Conservation (phyloP, 2,888 invertebrate species). For the Acanthacorydalis orientalis region DNA sequence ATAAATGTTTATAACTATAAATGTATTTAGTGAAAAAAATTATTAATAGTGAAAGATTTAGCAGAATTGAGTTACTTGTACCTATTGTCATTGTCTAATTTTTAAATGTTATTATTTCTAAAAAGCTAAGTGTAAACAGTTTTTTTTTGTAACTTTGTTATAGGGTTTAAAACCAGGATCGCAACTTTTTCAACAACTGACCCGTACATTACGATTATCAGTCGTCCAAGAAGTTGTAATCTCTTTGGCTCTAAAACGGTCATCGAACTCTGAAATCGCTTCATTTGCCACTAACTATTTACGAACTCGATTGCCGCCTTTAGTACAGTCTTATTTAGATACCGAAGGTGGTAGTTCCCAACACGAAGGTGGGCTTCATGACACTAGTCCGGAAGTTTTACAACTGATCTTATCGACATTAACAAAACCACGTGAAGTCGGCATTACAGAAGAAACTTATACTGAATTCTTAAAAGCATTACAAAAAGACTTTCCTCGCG, state of each 20-base stretch:
- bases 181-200: slow-evolving; percentile 68
- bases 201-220: slow-evolving; percentile 70
- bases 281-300: slow-evolving; percentile 61
- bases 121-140: too few species aligned
- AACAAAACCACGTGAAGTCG: slow-evolving; percentile 39
- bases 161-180: slow-evolving; percentile 65
- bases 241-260: slow-evolving; percentile 69
- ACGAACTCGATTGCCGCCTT: slow-evolving; percentile 63
- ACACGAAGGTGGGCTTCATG: slow-evolving; percentile 72
- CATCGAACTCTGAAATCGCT: slow-evolving; percentile 58
- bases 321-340: slow-evolving; percentile 75
- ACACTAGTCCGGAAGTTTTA: slow-evolving; percentile 76
- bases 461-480: slow-evolving; percentile 68
- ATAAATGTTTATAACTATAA: too few species aligned
- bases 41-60: too few species aligned
- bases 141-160: slow-evolving; percentile 12
- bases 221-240: slow-evolving; percentile 84
- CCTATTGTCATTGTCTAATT: too few species aligned
- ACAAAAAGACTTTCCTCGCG: slow-evolving; percentile 73
- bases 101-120: too few species aligned
- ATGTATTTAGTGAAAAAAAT: too few species aligned
- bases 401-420: slow-evolving; percentile 58
- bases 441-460: slow-evolving; percentile 55
- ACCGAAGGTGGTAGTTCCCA: slow-evolving; percentile 55
- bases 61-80: too few species aligned